A percentile compares a stretch with the other conserved stretches of the same genome.
Conservation (phyloP, 2,888 invertebrate species). For the Drosophila austrosaltans region DNA sequence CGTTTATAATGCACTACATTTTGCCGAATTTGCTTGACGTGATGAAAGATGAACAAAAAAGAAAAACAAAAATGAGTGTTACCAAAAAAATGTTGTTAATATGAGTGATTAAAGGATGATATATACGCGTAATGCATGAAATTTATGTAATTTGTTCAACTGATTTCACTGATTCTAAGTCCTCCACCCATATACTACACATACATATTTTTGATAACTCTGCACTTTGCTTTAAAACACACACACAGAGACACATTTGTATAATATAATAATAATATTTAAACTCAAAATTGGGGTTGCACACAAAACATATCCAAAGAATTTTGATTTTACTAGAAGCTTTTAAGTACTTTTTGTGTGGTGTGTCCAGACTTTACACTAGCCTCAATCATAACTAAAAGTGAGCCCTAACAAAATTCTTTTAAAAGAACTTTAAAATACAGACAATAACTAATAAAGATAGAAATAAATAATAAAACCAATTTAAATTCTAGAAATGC, state of each 20-base stretch:
- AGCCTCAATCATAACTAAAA: background rate
- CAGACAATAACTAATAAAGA: no score
- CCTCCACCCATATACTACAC: slow-evolving; percentile 12
- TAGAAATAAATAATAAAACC: no score
- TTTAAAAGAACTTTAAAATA: no score
- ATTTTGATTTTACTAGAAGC: slow-evolving; percentile 66
- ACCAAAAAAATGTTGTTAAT: slow-evolving; percentile 48
- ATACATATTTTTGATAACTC: slow-evolving; percentile 59
- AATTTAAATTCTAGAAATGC: no score
- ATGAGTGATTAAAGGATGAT: slow-evolving; percentile 46
- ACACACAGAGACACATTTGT: slow-evolving; percentile 23
- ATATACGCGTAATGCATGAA: slow-evolving; percentile 30
- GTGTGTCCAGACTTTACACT: slow-evolving; percentile 3
- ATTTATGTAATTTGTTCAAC: slow-evolving; percentile 17
- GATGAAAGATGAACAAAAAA: slow-evolving; percentile 46
- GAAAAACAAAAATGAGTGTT: slow-evolving; percentile 51
- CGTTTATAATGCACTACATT: slow-evolving; percentile 62
- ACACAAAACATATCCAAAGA: slow-evolving; percentile 46
- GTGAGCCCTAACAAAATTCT: no score
- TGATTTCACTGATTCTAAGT: slow-evolving; percentile 26
- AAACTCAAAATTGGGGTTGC: slow-evolving; percentile 49
- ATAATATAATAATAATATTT: slow-evolving; percentile 10
- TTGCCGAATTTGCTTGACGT: slow-evolving; percentile 57
- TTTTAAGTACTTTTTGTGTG: slow-evolving; percentile 33
- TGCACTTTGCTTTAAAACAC: slow-evolving; percentile 48